Percentiles rank a stretch among this genome's conserved stretches.
Conservation (phyloP, 2,113 vertebrate genomes). For the Platichthys stellatus region DNA sequence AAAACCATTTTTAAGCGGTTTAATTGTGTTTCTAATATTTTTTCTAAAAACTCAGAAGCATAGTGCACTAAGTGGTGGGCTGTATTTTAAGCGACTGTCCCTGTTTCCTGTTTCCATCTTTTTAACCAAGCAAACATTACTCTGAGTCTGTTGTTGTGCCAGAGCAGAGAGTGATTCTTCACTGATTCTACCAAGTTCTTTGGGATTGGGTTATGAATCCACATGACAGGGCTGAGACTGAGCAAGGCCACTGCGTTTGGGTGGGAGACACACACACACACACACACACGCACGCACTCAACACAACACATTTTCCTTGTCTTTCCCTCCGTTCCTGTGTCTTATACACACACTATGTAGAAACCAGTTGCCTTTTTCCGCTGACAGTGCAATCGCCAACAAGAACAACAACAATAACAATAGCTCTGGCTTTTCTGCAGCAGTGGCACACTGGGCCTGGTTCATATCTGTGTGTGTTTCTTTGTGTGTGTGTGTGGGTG, state of each 20-base stretch:
- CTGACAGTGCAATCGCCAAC: constrained; percentile 66
- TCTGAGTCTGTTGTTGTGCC: constrained; percentile 38
- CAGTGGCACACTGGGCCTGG: constrained; percentile 29
- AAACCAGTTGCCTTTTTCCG: constrained; percentile 52
- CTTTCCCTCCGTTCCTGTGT: constrained; percentile 30
- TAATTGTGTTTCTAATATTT: background rate
- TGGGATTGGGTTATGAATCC: constrained; percentile 76
- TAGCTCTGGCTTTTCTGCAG: constrained; percentile 56
- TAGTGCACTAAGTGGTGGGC: background rate
- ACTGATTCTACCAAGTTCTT: constrained; percentile 52
- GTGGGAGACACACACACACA: constrained; percentile 18
- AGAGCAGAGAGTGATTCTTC: constrained; percentile 39
- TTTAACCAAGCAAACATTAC: constrained; percentile 32
- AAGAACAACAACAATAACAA: constrained; percentile 72
- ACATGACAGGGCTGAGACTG: constrained; percentile 64
- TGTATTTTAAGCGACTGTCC: background rate
- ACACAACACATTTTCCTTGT: constrained; percentile 14
- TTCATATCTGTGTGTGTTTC: background rate
- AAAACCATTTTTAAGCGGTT: background rate
- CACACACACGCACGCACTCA: background rate
- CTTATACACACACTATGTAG: constrained; percentile 45
- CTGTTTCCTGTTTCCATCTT: constrained; percentile 39
- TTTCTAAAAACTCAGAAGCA: background rate
- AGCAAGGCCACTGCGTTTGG: constrained; percentile 52
- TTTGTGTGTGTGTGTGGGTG: constrained; percentile 7